Evolutionary conservation across 2,113 vertebrate genomes (phyloP).

Genomic region (Petromus typicus): DNA sequence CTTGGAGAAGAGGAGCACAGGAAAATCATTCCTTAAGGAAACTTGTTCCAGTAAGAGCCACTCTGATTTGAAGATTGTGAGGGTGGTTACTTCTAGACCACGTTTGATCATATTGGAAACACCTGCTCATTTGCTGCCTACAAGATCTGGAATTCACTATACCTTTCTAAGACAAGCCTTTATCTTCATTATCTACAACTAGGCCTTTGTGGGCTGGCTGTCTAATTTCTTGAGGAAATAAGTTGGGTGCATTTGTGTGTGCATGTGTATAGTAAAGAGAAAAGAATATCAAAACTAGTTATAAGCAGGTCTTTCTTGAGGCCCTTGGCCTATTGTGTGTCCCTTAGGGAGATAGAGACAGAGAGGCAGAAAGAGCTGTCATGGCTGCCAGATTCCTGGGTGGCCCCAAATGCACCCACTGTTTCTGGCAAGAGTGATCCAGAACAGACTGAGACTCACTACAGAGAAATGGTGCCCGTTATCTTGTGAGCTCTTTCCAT

Average conservation of each 20-base stretch:
- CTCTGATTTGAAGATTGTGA: background rate
- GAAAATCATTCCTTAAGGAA: background rate
- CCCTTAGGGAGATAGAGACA: background rate
- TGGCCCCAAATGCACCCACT: background rate
- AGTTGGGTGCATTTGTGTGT: background rate
- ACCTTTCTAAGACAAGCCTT: constrained; percentile 31
- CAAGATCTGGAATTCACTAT: background rate
- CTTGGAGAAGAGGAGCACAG: background rate
- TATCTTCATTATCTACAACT: constrained; percentile 44
- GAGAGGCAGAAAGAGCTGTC: background rate
- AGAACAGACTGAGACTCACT: background rate
- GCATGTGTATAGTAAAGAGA: background rate
- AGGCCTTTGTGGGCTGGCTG: background rate
- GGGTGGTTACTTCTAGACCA: background rate
- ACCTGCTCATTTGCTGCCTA: background rate
- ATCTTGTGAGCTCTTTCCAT: background rate
- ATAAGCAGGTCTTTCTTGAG: background rate
- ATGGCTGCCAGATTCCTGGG: too few relatives aligned
- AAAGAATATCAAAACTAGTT: background rate
- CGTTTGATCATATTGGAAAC: background rate
- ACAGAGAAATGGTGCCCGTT: background rate
- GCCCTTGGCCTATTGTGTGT: background rate
- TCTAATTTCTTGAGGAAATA: background rate
- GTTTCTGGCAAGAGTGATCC: background rate
- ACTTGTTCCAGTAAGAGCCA: background rate